Percentiles rank a stretch among this genome's conserved stretches.
Evolutionary conservation across 2,113 vertebrate species (phyloP).

Genomic region (Tragelaphus strepsiceros): DNA sequence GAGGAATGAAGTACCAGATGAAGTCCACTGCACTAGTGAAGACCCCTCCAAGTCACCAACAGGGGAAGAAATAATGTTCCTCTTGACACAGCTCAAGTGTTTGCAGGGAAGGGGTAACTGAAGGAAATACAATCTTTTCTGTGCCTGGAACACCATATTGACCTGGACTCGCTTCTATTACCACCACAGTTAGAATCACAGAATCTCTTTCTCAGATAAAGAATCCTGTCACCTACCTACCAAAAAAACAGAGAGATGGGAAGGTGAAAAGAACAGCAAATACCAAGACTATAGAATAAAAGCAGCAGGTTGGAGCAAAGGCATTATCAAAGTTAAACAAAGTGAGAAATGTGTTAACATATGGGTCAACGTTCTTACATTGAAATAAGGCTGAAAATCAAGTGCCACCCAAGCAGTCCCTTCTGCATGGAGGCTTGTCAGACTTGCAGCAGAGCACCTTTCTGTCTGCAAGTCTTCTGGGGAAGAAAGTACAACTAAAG

Average conservation of each 20-base stretch:
- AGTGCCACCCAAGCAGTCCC: neutral
- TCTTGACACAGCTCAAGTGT: neutral
- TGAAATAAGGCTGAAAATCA: conserved; percentile 30
- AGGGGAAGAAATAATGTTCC: neutral
- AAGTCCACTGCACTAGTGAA: neutral
- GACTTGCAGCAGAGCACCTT: neutral
- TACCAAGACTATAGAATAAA: conserved; percentile 83
- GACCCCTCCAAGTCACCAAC: neutral
- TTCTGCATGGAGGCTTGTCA: neutral
- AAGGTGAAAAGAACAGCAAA: conserved; percentile 84
- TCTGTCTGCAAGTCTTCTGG: neutral
- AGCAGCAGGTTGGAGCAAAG: conserved; percentile 76
- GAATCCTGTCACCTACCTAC: conserved; percentile 81
- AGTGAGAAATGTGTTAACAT: conserved; percentile 35
- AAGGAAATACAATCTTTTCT: neutral
- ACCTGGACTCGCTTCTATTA: conserved; percentile 54
- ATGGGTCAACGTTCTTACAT: neutral
- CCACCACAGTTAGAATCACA: conserved; percentile 61
- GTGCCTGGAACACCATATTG: neutral
- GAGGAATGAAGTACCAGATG: neutral
- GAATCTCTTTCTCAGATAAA: conserved; percentile 61
- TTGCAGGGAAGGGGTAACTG: neutral
- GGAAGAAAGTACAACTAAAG: neutral
- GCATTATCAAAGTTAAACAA: conserved; percentile 76
- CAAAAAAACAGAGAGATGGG: conserved; percentile 84